Base-by-base conservation (phyloP, 2,888 invertebrate species). In the Caenorhabditis drosophilae region DNA sequence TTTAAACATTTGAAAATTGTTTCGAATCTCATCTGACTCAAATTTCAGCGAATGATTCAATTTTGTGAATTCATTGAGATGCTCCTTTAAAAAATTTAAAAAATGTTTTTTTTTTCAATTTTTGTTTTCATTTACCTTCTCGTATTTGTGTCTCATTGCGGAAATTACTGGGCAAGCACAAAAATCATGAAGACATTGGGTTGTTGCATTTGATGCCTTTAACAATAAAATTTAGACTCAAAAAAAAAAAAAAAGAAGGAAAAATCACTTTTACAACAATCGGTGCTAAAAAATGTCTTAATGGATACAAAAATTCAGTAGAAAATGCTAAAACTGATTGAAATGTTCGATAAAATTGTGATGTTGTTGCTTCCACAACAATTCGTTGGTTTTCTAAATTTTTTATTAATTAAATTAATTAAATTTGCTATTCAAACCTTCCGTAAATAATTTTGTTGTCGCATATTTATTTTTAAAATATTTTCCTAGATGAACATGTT, bases 251-350 rank as follows among this genome's bases (percentile, higher is more conserved):
- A n/a, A n/a, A n/a, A n/a, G n/a, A n/a, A n/a, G n/a, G n/a, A n/a
- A n/a, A n/a, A n/a, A n/a, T n/a, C n/a, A n/a, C n/a, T n/a, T n/a
- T n/a, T 2, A 64, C 48, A 22, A 48, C 38, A 40, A 60, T 35
- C 7, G 59, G 50, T 23, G 52, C 44, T 22, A 64, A 35, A 6
- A 67, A 49, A 11, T 47, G 34, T 9, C 55, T 44, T 52, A 53
- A 47, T 40, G 62, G 63, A 55, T 55, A 77, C 38, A 92, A 85
- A 67, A 92, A 87, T 0, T 89, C 88, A 81, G 89, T 91, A 2
- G 91, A 84, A 73, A 92, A 87, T 0, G 92, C 92, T 73, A 92
- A 87, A 0, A 91, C 90, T 76, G 93, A 93, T 85, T 94, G 94
- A 81, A 91, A 92, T 18, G 95, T 95, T 77, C 96, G 88, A 1